A percentile compares a stretch with the other conserved stretches of the same genome.
These are phyloP conservation scores for Cheracebus regulus DNA, from an alignment of 2,797 vertebrate genomes.

Conservation along the genomic window DNA sequence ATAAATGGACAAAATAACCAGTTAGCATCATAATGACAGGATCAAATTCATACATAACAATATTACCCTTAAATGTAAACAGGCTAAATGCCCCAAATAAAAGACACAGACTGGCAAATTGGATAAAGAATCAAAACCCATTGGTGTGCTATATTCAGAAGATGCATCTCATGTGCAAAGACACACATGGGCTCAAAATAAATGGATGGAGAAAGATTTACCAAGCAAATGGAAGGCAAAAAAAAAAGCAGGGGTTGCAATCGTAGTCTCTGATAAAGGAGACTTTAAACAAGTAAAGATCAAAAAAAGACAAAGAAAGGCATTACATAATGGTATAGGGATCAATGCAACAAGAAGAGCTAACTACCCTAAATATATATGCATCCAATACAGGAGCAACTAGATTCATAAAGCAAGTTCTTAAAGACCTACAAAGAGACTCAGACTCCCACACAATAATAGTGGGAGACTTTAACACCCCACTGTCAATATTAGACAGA, in stretches of 20 bases:
- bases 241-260: neutral
- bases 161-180: fast-evolving
- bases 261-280: neutral
- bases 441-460: neutral
- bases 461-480: neutral
- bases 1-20: neutral
- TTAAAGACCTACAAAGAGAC: neutral
- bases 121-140: neutral
- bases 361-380: neutral
- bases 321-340: neutral
- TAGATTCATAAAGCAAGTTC: neutral
- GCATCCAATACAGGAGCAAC: neutral
- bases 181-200: neutral
- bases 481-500: neutral
- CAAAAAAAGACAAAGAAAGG: neutral
- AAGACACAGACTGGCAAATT: neutral
- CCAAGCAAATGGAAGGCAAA: neutral
- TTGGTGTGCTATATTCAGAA: neutral
- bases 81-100: neutral
- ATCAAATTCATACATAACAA: neutral
- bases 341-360: neutral
- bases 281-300: neutral
- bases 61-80: neutral
- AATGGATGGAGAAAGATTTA: neutral
- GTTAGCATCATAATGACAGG: neutral